Evolutionary conservation across 2,888 invertebrate species (phyloP), one percentile per base, ranked within the genome.

Genomic region (Campoplex nolae): DNA sequence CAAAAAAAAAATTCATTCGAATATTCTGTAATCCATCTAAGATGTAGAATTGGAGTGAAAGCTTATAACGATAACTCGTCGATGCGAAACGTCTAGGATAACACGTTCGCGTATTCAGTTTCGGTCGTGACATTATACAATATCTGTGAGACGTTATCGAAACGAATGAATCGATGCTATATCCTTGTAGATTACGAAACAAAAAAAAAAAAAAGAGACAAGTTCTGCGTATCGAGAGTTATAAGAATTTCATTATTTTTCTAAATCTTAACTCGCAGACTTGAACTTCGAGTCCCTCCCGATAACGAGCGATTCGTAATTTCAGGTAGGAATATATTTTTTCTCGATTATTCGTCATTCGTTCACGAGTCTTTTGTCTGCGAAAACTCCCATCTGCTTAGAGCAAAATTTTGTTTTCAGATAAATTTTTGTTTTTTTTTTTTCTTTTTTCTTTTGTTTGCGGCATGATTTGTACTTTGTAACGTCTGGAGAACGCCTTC

Each of bases 41-140:
- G 38, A 16, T n/a, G 32, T 18, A 51, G 58, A 48, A 78, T 74
- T 23, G 65, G 68, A 71, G 58, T 23, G 73, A 62, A 73, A 70
- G n/a, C 16, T 62, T 35, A 81, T 54, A 70, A 62, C 38, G 51
- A 38, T 54, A 51, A 65, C 16, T 42, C 70, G 54, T 54, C 54
- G 73, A 81, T 35, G 83, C 80, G 80, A 76, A 81, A 84, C 86
- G 79, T 81, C 70, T 80, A 48, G 18, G 42, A 74, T 76, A 62
- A 42, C 23, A 23, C 65, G 38, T 38, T 35, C 56, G 28, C 56
- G 28, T 84, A 87, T 87, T 70, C 45, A 38, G 56, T 87, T 77
- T 75, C 84, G 80, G 77, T 70, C 83, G 83, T 83, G 80, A 77
- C 83, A 83, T 80, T 84, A 23, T 23, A 38, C 45, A 16, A 42